Conservation (phyloP, 2,113 vertebrate genomes). For the Psammodynastes pulverulentus region DNA sequence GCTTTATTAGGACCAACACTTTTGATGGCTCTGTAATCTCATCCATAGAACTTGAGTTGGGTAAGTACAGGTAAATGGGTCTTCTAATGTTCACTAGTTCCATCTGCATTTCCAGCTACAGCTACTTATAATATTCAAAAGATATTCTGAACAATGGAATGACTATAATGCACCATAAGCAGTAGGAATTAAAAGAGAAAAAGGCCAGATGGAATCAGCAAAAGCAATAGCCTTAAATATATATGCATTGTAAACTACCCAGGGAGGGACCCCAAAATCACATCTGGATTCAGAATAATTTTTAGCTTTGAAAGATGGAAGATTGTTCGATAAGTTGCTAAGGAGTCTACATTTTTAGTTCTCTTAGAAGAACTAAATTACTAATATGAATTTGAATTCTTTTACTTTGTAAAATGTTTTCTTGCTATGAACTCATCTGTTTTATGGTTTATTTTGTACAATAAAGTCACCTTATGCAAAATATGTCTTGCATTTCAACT, state of each 20-base stretch:
- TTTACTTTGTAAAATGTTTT: background rate
- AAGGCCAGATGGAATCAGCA: background rate
- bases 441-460: background rate
- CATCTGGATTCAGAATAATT: background rate
- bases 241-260: background rate
- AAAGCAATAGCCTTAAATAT: background rate
- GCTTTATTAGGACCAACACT: background rate
- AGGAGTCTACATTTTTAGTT: background rate
- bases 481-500: background rate
- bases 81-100: background rate
- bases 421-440: background rate
- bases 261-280: background rate
- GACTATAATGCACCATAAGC: background rate
- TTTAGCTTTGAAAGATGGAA: background rate
- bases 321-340: background rate
- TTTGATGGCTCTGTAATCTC: background rate
- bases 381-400: background rate
- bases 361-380: background rate
- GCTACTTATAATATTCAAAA: background rate
- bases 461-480: background rate
- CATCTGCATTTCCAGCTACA: background rate
- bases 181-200: background rate
- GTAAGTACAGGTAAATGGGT: background rate
- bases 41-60: background rate
- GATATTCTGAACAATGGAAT: background rate